Percentiles rank a stretch among this genome's conserved stretches.
phyloP scores from a whole-genome alignment of 2,888 invertebrate species.

The Eumerus sabulonum region DNA sequence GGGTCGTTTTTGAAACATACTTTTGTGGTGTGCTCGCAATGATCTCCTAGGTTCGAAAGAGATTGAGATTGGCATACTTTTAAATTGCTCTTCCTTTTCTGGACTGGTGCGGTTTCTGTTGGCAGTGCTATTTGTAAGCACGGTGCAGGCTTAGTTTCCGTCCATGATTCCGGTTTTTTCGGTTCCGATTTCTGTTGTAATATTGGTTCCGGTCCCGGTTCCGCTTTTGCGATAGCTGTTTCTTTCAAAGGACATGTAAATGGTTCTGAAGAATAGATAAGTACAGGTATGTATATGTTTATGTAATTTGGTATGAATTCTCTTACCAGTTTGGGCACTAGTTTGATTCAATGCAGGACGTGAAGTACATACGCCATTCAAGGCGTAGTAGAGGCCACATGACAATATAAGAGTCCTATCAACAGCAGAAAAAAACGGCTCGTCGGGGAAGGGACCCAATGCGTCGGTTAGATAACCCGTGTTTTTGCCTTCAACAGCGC shows the following conservation, averaged over 20 bases:
- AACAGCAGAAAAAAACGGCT: conserved; percentile 71
- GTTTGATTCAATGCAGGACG: too few species aligned
- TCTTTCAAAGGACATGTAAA: background rate
- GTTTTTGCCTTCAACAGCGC: conserved; percentile 7
- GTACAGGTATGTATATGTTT: too few species aligned
- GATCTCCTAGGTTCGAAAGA: background rate
- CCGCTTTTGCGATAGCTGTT: background rate
- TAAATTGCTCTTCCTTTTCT: too few species aligned
- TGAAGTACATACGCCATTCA: background rate
- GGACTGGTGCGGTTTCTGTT: too few species aligned
- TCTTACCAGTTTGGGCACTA: too few species aligned
- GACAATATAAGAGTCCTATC: conserved; percentile 72
- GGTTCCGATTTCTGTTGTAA: too few species aligned
- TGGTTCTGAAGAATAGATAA: too few species aligned
- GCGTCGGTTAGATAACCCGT: conserved; percentile 40
- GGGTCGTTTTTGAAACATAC: background rate
- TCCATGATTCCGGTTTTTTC: too few species aligned
- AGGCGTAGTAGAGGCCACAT: background rate
- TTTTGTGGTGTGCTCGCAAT: background rate
- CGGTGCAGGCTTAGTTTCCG: too few species aligned
- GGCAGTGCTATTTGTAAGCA: too few species aligned
- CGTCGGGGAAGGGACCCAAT: conserved; percentile 75
- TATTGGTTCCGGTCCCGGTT: background rate
- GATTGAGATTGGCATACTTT: background rate
- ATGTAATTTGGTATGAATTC: too few species aligned